Conservation (phyloP, 2,888 invertebrate species). For the Euplexia lucipara region DNA sequence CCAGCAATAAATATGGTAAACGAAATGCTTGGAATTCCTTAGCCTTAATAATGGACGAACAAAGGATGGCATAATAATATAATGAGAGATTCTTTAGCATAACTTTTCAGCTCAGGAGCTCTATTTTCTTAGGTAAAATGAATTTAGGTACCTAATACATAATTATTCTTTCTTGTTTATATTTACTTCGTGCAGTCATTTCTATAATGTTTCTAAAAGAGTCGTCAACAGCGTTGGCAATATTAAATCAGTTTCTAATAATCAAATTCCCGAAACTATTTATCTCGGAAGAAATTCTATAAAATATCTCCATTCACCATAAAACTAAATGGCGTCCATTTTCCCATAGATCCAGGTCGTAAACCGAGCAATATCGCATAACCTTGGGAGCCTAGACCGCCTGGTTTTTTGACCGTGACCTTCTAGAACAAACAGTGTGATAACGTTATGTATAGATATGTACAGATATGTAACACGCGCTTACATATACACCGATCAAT, state of each 20-base stretch:
- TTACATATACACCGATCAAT: conserved; percentile 18
- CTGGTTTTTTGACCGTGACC: conserved; percentile 44
- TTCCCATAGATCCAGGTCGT: conserved; percentile 26
- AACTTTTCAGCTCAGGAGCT: neutral
- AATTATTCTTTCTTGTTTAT: too few relatives aligned
- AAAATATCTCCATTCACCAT: conserved; percentile 20
- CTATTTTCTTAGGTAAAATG: conserved; percentile 2
- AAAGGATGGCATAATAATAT: neutral
- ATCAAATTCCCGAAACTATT: neutral
- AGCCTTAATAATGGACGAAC: neutral
- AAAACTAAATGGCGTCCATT: conserved; percentile 36
- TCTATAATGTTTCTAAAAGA: neutral
- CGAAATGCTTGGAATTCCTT: conserved; percentile 20
- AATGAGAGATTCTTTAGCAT: conserved; percentile 15
- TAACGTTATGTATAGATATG: conserved; percentile 17
- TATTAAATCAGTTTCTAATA: neutral
- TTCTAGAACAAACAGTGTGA: conserved; percentile 35
- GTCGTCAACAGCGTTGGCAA: neutral
- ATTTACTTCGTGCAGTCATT: neutral
- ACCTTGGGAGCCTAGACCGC: conserved; percentile 42
- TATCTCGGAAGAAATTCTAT: neutral
- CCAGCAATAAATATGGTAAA: neutral
- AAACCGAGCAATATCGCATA: conserved; percentile 32
- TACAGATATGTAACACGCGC: conserved; percentile 11
- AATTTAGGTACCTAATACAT: too few relatives aligned